These are phyloP conservation scores for Erythrocebus patas DNA, from an alignment of 2,113 vertebrate species.

Conservation along the genomic window DNA sequence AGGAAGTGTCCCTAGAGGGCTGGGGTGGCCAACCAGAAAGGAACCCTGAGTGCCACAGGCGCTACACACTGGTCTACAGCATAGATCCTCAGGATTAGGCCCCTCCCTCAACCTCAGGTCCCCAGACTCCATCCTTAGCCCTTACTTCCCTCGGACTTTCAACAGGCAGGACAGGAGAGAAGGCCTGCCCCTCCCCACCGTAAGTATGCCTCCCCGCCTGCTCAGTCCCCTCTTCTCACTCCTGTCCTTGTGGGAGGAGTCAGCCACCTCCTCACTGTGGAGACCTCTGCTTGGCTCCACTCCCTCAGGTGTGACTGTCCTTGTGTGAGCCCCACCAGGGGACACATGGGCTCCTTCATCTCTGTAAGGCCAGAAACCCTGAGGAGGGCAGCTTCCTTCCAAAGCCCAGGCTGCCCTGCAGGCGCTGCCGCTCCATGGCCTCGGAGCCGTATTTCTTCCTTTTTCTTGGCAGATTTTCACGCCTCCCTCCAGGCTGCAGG, in stretches of 20 bases:
- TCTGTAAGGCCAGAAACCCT: background rate
- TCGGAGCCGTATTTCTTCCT: rapidly evolving
- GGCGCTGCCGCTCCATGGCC: rapidly evolving
- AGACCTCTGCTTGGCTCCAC: background rate
- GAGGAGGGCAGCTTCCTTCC: no score
- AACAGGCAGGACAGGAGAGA: background rate
- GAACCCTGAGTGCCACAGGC: background rate
- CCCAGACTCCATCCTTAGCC: rapidly evolving
- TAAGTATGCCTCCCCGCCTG: background rate
- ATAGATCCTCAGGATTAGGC: rapidly evolving
- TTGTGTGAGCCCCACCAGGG: rapidly evolving
- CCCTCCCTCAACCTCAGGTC: background rate
- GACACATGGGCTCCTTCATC: background rate
- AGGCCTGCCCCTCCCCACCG: no score
- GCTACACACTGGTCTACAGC: background rate
- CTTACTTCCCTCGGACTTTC: background rate
- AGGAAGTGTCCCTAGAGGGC: background rate
- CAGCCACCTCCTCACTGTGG: rapidly evolving
- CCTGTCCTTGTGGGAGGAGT: rapidly evolving
- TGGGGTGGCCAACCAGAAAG: background rate
- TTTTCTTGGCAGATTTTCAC: rapidly evolving
- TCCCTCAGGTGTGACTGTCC: background rate
- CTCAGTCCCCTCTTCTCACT: no score
- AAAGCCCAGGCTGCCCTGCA: rapidly evolving
- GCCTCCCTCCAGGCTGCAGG: no score